phyloP scores from a whole-genome alignment of 2,888 invertebrate genomes.

The Vandiemenella viatica region DNA sequence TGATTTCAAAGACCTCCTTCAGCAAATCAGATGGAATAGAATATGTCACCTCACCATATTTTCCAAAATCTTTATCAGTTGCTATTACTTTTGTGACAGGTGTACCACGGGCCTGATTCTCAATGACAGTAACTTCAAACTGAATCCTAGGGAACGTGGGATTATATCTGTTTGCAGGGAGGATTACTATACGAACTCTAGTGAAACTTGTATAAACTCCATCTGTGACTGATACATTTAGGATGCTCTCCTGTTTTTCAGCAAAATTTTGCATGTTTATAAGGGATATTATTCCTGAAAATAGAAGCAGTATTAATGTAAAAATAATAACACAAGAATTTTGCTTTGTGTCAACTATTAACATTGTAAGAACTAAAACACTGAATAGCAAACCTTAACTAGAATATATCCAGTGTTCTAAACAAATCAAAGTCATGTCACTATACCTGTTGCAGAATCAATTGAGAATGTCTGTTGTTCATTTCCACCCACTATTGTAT shows the following conservation, averaged over 20 bases:
- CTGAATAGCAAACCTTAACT: neutral
- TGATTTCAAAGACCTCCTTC: constrained; percentile 56
- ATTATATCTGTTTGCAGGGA: constrained; percentile 62
- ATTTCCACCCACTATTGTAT: constrained; percentile 71
- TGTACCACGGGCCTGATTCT: constrained; percentile 65
- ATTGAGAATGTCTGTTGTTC: constrained; percentile 58
- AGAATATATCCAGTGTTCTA: neutral
- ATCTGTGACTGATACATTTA: constrained; percentile 91
- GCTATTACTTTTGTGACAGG: constrained; percentile 65
- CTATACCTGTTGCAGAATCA: constrained; percentile 35
- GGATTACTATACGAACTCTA: constrained; percentile 58
- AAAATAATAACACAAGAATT: neutral
- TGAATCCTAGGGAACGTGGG: constrained; percentile 64
- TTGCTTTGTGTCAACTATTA: neutral
- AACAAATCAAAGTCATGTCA: neutral
- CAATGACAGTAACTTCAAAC: constrained; percentile 63
- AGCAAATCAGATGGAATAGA: constrained; percentile 60
- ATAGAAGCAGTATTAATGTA: constrained; percentile 4
- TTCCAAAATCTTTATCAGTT: constrained; percentile 66
- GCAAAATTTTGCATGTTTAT: constrained; percentile 61
- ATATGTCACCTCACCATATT: constrained; percentile 54
- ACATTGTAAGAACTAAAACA: neutral
- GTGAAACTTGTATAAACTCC: constrained; percentile 87
- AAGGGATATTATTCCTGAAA: constrained; percentile 44
- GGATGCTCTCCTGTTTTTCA: constrained; percentile 44